phyloP scores from a whole-genome alignment of 2,888 invertebrate genomes.

The Labia minor region DNA sequence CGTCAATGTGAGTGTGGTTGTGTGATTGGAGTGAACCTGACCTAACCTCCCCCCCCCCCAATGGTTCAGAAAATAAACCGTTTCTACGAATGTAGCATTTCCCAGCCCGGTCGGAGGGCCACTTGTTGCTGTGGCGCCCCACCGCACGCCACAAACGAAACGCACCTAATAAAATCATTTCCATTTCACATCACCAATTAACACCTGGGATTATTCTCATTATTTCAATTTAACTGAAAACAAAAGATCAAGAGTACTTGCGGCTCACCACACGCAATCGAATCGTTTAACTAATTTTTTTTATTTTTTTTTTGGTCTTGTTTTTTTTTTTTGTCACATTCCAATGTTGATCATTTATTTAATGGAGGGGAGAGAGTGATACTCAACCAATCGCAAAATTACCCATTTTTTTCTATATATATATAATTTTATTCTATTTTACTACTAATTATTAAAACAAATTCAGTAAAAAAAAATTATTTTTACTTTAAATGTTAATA shows the following conservation, averaged over 20 bases:
- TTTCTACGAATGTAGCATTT: conserved; percentile 7
- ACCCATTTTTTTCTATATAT: too few species aligned
- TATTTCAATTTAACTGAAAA: conserved; percentile 4
- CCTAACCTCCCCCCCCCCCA: conserved; percentile 3
- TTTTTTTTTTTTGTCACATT: too few species aligned
- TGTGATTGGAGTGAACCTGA: conserved; percentile 13
- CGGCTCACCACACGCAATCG: background rate
- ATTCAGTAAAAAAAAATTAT: too few species aligned
- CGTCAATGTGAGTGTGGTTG: background rate
- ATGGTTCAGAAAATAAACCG: conserved; percentile 1
- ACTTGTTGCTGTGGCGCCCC: background rate
- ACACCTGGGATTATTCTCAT: conserved; percentile 1
- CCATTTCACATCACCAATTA: conserved; percentile 13
- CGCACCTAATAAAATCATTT: conserved; percentile 8
- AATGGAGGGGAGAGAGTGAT: too few species aligned
- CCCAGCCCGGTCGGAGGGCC: background rate
- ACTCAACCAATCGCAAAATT: too few species aligned
- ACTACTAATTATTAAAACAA: too few species aligned
- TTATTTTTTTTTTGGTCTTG: background rate
- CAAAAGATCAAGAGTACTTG: background rate
- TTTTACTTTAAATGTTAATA: too few species aligned
- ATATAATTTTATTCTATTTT: too few species aligned
- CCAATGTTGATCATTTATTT: too few species aligned
- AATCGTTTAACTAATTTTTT: background rate
- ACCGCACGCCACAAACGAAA: background rate